These are phyloP conservation scores for Xestia xanthographa DNA, from an alignment of 2,888 invertebrate genomes.

Conservation along the genomic window DNA sequence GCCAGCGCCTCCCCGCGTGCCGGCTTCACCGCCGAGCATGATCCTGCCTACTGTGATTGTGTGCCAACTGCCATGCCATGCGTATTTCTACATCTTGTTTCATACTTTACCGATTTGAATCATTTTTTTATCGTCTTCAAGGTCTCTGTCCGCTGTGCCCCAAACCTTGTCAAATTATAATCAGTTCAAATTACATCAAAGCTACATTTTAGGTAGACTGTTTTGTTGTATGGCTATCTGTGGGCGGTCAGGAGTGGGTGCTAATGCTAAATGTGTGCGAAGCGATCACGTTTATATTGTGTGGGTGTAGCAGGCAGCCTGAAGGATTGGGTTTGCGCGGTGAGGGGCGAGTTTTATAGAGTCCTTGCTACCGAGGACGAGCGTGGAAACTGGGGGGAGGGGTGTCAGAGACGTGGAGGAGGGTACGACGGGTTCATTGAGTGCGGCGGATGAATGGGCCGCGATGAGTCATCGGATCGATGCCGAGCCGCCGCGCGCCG, in stretches of 20 bases:
- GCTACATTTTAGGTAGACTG: constrained; percentile 43
- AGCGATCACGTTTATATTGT: constrained; percentile 75
- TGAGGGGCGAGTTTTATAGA: constrained; percentile 83
- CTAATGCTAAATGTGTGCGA: constrained; percentile 71
- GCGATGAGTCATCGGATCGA: constrained; percentile 89
- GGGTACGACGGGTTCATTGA: constrained; percentile 86
- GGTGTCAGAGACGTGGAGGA: constrained; percentile 68
- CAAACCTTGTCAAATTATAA: constrained; percentile 27
- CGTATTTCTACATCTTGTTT: constrained; percentile 37
- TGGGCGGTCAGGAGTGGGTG: constrained; percentile 73
- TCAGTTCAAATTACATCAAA: constrained; percentile 39
- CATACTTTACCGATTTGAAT: constrained; percentile 20
- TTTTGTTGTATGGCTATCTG: constrained; percentile 50
- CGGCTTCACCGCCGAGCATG: constrained; percentile 28
- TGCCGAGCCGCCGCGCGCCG: constrained; percentile 71
- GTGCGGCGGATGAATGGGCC: constrained; percentile 89
- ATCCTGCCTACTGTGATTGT: constrained; percentile 42
- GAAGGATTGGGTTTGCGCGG: constrained; percentile 81
- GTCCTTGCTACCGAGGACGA: constrained; percentile 86
- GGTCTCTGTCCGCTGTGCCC: background rate
- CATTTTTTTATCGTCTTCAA: constrained; percentile 39
- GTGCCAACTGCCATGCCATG: constrained; percentile 43
- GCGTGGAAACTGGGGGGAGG: constrained; percentile 71
- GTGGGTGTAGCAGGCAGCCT: constrained; percentile 81
- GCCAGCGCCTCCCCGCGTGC: constrained; percentile 60